phyloP scores from a whole-genome alignment of 2,113 vertebrate genomes.

The Gorsachius goisagi region DNA sequence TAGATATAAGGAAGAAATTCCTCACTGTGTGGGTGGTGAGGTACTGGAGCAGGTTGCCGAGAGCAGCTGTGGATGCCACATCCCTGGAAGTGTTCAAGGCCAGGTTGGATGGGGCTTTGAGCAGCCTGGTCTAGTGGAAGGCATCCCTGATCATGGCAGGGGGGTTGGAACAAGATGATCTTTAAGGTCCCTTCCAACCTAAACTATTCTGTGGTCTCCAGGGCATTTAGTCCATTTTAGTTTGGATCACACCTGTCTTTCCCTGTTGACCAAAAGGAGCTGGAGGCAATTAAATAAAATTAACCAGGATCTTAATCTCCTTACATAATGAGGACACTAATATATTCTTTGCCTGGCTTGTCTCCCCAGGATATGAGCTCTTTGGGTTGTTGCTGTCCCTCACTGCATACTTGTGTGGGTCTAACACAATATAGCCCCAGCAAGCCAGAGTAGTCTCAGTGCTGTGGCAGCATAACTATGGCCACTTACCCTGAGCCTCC shows the following conservation, averaged over 20 bases:
- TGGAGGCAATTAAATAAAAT: background rate
- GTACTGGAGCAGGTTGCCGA: too few relatives aligned
- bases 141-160: too few relatives aligned
- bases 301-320: background rate
- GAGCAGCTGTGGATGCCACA: too few relatives aligned
- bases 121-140: too few relatives aligned
- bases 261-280: background rate
- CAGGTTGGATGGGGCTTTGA: too few relatives aligned
- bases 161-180: too few relatives aligned
- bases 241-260: background rate
- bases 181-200: too few relatives aligned
- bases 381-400: background rate
- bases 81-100: too few relatives aligned
- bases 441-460: background rate
- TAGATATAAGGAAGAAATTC: too few relatives aligned
- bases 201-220: background rate
- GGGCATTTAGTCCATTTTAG: background rate
- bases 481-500: background rate
- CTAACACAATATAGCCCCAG: rapidly evolving
- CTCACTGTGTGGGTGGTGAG: too few relatives aligned
- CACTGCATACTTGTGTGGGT: background rate
- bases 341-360: background rate
- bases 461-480: rapidly evolving
- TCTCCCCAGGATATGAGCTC: background rate
- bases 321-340: background rate